These are phyloP conservation scores for Nibea coibor DNA, from an alignment of 2,113 vertebrate species.

Conservation along the genomic window DNA sequence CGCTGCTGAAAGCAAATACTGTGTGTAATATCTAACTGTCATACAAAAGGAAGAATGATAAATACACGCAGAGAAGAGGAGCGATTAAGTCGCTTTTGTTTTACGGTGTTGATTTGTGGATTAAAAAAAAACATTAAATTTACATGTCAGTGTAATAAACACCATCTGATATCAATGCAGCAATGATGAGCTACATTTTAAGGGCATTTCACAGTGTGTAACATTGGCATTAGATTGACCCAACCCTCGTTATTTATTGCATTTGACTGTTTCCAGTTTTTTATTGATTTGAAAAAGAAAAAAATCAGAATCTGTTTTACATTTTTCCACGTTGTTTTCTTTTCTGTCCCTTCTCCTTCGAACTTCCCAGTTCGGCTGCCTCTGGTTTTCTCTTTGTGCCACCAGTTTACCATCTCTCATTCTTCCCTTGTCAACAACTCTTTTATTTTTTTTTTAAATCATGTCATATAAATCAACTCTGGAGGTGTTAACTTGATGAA, in stretches of 20 bases:
- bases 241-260: background rate
- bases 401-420: background rate
- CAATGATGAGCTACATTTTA: background rate
- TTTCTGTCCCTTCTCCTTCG: background rate
- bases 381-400: background rate
- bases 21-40: background rate
- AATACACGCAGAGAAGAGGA: background rate
- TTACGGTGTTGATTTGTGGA: background rate
- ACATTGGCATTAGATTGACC: background rate
- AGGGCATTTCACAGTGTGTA: background rate
- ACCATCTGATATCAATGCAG: background rate
- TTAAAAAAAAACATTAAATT: background rate
- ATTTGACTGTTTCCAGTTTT: background rate
- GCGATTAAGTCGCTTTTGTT: background rate
- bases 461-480: background rate
- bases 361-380: background rate
- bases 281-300: background rate
- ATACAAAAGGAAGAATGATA: background rate
- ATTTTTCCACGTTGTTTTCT: background rate
- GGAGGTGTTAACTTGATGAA: constrained; percentile 55
- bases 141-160: background rate
- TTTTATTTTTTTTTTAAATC: background rate
- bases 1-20: constrained; percentile 5
- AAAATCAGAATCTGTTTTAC: background rate
- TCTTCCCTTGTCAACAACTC: background rate